These are phyloP conservation scores for Vanessa cardui DNA, from an alignment of 2,888 invertebrate genomes.

Conservation along the genomic window DNA sequence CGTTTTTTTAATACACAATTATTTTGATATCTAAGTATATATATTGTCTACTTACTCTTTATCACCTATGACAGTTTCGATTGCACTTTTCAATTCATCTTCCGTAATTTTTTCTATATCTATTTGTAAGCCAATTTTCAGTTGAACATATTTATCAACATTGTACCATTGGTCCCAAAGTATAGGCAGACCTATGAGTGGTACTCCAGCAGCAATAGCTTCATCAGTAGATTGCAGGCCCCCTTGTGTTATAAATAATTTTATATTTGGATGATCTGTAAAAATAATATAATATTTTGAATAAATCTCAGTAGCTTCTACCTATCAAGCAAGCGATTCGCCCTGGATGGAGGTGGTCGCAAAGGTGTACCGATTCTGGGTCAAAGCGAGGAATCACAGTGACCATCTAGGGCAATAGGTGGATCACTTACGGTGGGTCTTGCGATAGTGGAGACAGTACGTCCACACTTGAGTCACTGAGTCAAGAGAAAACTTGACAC, in stretches of 20 bases:
- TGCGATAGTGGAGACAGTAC: too few relatives aligned
- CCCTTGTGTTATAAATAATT: constrained; percentile 66
- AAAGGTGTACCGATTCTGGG: too few relatives aligned
- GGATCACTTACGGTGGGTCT: too few relatives aligned
- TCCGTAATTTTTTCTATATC: constrained; percentile 49
- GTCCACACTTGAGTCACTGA: too few relatives aligned
- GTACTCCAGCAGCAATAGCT: constrained; percentile 61
- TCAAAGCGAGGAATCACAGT: too few relatives aligned
- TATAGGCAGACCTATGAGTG: constrained; percentile 64
- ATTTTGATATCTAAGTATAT: not conserved
- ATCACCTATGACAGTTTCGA: constrained; percentile 43
- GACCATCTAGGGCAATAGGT: too few relatives aligned
- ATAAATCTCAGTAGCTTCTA: too few relatives aligned
- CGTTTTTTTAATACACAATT: too few relatives aligned
- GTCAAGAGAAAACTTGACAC: too few relatives aligned
- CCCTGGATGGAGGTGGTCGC: too few relatives aligned
- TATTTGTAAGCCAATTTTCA: constrained; percentile 54
- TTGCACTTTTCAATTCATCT: constrained; percentile 45
- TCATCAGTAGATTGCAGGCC: constrained; percentile 70
- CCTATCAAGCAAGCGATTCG: too few relatives aligned
- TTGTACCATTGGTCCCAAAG: constrained; percentile 65
- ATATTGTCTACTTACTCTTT: constrained; percentile 41
- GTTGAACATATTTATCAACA: constrained; percentile 49
- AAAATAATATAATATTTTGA: too few relatives aligned
- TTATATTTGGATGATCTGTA: constrained; percentile 68